These are phyloP conservation scores for Euzophera pinguis DNA, from an alignment of 2,888 invertebrate genomes.

Conservation along the genomic window DNA sequence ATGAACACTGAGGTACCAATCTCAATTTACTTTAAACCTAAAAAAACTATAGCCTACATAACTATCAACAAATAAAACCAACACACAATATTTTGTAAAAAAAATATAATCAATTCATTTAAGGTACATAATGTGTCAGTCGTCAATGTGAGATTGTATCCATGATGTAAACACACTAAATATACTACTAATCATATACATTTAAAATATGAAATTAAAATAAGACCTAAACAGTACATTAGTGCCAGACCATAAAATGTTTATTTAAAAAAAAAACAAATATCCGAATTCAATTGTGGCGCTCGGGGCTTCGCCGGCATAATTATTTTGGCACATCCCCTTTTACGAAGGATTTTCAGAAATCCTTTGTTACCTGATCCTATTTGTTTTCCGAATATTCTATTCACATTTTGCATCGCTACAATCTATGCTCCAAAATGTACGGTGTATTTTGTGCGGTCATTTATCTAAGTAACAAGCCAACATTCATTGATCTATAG, in stretches of 20 bases:
- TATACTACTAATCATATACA: no score
- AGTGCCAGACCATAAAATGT: neutral
- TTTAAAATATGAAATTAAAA: neutral
- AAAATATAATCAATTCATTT: no score
- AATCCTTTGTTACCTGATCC: conserved; percentile 9
- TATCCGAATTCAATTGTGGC: neutral
- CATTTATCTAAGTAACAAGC: conserved; percentile 1
- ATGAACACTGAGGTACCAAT: no score
- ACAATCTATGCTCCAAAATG: conserved; percentile 6
- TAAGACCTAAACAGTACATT: neutral
- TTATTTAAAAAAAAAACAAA: neutral
- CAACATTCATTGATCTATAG: neutral
- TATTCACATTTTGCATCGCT: conserved; percentile 1
- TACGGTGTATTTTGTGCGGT: neutral
- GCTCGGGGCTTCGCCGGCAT: neutral
- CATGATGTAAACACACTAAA: no score
- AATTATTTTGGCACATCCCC: conserved; percentile 5
- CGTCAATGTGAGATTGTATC: no score
- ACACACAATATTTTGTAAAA: no score
- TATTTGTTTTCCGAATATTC: conserved; percentile 7
- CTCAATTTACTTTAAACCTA: no score
- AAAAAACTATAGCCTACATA: no score
- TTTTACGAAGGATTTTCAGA: neutral
- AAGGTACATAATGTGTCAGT: no score
- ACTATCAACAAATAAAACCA: no score